Evolutionary conservation across 2,888 invertebrate genomes (phyloP).

Genomic region (Automeris io): DNA sequence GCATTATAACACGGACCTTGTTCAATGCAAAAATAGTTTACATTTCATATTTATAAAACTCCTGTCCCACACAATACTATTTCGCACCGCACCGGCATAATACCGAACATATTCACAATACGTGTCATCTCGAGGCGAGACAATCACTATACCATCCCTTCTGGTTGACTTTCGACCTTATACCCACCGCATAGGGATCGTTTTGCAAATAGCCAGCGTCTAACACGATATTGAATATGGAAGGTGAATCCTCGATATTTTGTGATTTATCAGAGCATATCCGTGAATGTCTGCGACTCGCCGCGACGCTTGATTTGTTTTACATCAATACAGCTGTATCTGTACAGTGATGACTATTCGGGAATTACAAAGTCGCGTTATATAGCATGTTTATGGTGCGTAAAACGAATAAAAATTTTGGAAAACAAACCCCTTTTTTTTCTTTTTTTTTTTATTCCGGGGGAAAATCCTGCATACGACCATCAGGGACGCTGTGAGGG

Average conservation of each 20-base stretch:
- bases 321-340: neutral
- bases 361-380: neutral
- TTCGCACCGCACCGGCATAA: conserved; percentile 8
- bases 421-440: too few species aligned
- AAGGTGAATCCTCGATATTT: conserved; percentile 15
- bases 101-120: conserved; percentile 14
- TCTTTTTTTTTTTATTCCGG: too few species aligned
- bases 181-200: neutral
- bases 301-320: neutral
- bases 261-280: conserved; percentile 19
- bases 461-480: too few species aligned
- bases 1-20: too few species aligned
- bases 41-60: too few species aligned
- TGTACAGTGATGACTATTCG: neutral
- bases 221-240: conserved; percentile 15
- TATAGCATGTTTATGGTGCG: too few species aligned
- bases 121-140: conserved; percentile 7
- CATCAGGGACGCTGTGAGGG: too few species aligned
- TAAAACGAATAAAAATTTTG: too few species aligned
- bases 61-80: too few species aligned
- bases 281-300: conserved; percentile 9
- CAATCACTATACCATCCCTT: neutral
- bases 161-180: neutral
- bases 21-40: too few species aligned
- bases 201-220: neutral